Conservation (phyloP, 2,113 vertebrate species). For the Ailuropoda melanoleuca region DNA sequence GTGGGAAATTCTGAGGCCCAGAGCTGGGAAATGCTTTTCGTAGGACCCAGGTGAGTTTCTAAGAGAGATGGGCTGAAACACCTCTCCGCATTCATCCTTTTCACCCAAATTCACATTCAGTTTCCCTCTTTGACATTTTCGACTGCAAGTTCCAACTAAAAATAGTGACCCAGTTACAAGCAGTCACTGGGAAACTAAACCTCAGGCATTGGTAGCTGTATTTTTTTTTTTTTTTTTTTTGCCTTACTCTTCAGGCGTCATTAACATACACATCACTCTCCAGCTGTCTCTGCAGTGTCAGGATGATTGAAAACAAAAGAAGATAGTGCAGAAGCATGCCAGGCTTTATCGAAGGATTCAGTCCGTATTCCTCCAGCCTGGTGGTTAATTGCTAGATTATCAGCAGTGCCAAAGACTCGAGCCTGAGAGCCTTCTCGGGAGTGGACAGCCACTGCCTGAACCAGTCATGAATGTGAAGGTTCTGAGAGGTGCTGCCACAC, state of each 20-base stretch:
- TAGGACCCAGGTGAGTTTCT: background rate
- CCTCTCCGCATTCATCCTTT: background rate
- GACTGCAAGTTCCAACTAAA: conserved; percentile 62
- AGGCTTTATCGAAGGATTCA: conserved; percentile 38
- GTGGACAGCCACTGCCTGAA: background rate
- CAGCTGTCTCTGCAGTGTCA: conserved; percentile 49
- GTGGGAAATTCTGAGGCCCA: background rate
- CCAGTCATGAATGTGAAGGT: background rate
- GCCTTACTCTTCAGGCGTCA: conserved; percentile 11
- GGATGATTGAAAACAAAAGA: conserved; percentile 68
- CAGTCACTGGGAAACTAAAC: conserved; percentile 8
- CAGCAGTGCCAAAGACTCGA: background rate
- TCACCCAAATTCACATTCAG: conserved; percentile 19
- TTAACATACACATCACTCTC: conserved; percentile 44
- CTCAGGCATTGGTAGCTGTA: background rate
- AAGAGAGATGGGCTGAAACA: background rate
- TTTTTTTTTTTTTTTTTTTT: conserved; percentile 1
- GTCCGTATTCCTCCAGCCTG: background rate
- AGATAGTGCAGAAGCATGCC: conserved; percentile 19
- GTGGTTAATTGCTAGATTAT: conserved; percentile 43
- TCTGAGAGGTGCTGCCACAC: background rate
- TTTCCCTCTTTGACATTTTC: conserved; percentile 54
- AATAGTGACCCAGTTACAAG: conserved; percentile 69
- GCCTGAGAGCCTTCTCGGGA: background rate
- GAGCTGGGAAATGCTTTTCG: background rate